phyloP scores from a whole-genome alignment of 2,797 vertebrate species.

The Rhynchonycteris naso region DNA sequence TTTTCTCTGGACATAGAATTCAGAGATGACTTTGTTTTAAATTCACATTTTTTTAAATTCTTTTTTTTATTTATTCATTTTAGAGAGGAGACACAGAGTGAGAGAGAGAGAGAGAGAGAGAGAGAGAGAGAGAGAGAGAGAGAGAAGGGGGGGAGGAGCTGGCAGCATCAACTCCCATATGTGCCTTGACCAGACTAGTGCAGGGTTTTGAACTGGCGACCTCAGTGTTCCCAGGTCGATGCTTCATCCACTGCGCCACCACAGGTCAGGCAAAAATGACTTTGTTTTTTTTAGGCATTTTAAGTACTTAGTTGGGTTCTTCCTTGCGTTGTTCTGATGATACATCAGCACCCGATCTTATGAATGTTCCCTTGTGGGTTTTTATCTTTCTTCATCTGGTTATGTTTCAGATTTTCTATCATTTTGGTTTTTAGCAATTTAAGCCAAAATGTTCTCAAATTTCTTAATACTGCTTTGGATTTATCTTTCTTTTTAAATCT shows the following conservation, averaged over 20 bases:
- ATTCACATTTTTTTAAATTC: no score
- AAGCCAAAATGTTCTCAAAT: background rate
- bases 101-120: no score
- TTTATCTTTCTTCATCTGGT: background rate
- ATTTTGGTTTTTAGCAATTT: background rate
- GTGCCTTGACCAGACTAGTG: no score
- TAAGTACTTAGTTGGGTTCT: background rate
- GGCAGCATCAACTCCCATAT: no score
- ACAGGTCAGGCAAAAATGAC: background rate
- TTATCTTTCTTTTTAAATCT: constrained; percentile 10
- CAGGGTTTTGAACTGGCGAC: no score
- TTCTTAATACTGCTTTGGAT: background rate
- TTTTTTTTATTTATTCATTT: no score
- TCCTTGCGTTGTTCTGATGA: background rate
- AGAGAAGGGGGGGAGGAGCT: no score
- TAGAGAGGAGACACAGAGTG: no score
- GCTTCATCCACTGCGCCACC: no score
- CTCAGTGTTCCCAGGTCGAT: no score
- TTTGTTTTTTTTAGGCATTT: background rate
- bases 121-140: no score
- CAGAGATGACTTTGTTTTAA: background rate
- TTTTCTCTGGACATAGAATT: background rate
- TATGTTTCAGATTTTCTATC: background rate
- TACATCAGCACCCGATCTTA: background rate
- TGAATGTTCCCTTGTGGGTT: background rate